Evolutionary conservation across 2,113 vertebrate genomes (phyloP).

Genomic region (Hassar affinis): DNA sequence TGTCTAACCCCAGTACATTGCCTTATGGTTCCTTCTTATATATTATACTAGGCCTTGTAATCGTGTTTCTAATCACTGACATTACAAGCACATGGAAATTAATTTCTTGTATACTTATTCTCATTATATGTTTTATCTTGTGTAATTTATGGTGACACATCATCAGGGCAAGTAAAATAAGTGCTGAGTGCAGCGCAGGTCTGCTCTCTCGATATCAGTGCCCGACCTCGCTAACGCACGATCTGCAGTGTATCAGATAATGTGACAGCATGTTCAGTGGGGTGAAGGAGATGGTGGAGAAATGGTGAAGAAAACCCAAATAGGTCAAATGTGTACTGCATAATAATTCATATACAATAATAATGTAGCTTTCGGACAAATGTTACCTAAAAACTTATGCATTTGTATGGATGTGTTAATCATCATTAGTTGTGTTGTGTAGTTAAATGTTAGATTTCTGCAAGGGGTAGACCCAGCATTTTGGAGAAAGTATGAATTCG

Average conservation of each 20-base stretch:
- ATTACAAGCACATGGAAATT: not conserved
- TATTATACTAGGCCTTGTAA: not conserved
- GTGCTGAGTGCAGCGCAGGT: not conserved
- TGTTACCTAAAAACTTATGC: not conserved
- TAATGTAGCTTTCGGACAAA: too few relatives aligned
- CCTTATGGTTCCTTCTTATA: too few relatives aligned
- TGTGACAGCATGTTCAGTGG: not conserved
- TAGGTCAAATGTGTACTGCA: not conserved
- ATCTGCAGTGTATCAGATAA: too few relatives aligned
- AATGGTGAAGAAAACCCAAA: not conserved
- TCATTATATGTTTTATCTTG: not conserved
- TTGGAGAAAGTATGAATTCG: not conserved
- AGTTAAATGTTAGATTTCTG: too few relatives aligned
- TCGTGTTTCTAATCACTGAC: not conserved
- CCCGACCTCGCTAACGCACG: not conserved
- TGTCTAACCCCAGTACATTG: too few relatives aligned
- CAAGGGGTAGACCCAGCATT: too few relatives aligned
- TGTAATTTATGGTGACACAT: not conserved
- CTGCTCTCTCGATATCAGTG: not conserved
- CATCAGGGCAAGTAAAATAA: not conserved
- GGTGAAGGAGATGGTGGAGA: not conserved
- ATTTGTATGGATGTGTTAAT: not conserved
- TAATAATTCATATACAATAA: not conserved
- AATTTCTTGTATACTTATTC: not conserved
- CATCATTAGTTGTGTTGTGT: too few relatives aligned